Evolutionary conservation across 2,113 vertebrate genomes (phyloP).

Genomic region (Oreotrochilus melanogaster): DNA sequence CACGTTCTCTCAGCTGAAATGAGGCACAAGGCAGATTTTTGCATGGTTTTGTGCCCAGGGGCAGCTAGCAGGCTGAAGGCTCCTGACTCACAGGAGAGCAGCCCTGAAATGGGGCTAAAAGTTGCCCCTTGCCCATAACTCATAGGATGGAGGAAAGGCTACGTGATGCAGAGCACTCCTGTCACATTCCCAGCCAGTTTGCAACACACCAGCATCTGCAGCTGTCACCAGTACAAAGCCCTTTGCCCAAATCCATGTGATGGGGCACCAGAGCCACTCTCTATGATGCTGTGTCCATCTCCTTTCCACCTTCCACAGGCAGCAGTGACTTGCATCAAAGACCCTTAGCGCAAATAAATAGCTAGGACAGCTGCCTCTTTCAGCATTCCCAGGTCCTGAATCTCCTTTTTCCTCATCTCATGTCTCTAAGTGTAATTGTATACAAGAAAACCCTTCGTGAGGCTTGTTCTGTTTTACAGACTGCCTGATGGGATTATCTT

Average conservation of each 20-base stretch:
- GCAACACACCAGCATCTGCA: rapidly evolving
- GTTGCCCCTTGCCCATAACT: not conserved
- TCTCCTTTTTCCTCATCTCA: not conserved
- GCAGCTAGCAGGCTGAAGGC: not conserved
- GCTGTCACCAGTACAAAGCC: rapidly evolving
- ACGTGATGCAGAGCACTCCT: rapidly evolving
- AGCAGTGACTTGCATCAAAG: not conserved
- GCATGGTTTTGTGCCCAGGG: not conserved
- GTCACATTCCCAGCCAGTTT: rapidly evolving
- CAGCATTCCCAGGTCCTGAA: not conserved
- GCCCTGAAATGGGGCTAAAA: not conserved
- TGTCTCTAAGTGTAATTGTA: conserved; percentile 14
- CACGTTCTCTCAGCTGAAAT: not conserved
- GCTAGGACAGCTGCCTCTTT: not conserved
- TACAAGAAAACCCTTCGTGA: conserved; percentile 35
- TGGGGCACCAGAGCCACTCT: not conserved
- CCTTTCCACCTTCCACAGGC: not conserved
- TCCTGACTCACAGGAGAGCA: not conserved
- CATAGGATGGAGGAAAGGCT: not conserved
- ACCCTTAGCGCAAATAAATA: not conserved
- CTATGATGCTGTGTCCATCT: not conserved
- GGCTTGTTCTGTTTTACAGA: conserved; percentile 27
- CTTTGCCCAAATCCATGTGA: not conserved
- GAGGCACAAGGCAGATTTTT: not conserved
- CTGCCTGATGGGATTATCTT: conserved; percentile 61